phyloP scores from a whole-genome alignment of 1,140 invertebrate genomes.

The Centruroides vittatus region DNA sequence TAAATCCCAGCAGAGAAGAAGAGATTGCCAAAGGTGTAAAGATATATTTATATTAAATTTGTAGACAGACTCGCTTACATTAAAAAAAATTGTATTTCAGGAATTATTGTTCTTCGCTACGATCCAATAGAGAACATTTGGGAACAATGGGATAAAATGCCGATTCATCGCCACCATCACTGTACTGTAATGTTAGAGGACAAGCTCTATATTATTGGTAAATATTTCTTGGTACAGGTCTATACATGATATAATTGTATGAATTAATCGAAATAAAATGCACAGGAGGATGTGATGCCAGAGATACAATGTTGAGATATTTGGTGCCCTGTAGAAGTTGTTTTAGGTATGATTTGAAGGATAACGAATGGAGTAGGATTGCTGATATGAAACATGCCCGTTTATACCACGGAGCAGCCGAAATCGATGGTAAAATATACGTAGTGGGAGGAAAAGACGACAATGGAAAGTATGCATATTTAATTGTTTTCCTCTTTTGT shows the following conservation, averaged over 20 bases:
- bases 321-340: background rate
- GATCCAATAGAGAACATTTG: slow-evolving; percentile 1
- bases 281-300: slow-evolving; percentile 5
- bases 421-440: slow-evolving; percentile 4
- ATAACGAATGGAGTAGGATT: background rate
- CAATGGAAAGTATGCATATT: slow-evolving; percentile 1
- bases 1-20: background rate
- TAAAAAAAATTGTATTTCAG: background rate
- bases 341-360: background rate
- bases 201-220: slow-evolving; percentile 1
- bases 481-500: background rate
- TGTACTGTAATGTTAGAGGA: background rate
- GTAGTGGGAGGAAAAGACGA: slow-evolving; percentile 11
- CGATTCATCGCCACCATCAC: slow-evolving; percentile 3
- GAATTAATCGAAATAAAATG: no score
- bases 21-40: no score
- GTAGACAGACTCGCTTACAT: no score
- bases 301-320: background rate
- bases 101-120: background rate
- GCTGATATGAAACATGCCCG: background rate
- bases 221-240: background rate
- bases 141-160: background rate
- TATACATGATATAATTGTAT: no score
- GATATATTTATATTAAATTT: no score
- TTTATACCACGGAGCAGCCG: slow-evolving; percentile 1